phyloP scores from a whole-genome alignment of 2,113 vertebrate species.

The Hippocampus zosterae region DNA sequence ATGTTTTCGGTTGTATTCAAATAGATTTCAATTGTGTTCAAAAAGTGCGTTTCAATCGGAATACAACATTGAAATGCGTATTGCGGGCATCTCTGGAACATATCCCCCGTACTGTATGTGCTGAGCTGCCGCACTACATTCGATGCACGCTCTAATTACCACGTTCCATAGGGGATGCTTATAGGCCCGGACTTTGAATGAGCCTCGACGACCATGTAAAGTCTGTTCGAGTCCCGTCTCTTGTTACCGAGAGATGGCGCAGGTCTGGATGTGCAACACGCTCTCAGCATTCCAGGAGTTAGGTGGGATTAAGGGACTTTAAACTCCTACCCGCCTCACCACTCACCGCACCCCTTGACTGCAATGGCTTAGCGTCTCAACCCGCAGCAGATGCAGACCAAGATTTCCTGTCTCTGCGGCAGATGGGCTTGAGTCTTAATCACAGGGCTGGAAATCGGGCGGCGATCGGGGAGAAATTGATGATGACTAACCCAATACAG shows the following conservation, averaged over 20 bases:
- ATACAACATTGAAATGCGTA: not conserved
- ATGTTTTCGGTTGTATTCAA: too few species aligned
- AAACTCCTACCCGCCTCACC: constrained; percentile 18
- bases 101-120: constrained; percentile 13
- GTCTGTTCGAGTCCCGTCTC: constrained; percentile 22
- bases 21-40: too few species aligned
- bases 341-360: constrained; percentile 23
- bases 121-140: constrained; percentile 34
- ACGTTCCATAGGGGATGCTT: constrained; percentile 55
- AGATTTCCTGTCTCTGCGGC: constrained; percentile 73
- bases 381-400: constrained; percentile 69
- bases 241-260: constrained; percentile 36
- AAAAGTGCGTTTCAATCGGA: too few species aligned
- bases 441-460: constrained; percentile 68
- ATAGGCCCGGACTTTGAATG: constrained; percentile 25
- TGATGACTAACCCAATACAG: constrained; percentile 65
- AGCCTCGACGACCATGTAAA: constrained; percentile 10
- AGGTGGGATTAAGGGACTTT: constrained; percentile 64
- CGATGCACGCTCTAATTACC: constrained; percentile 61
- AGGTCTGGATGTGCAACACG: constrained; percentile 42
- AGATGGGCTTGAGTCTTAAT: constrained; percentile 74
- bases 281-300: constrained; percentile 66
- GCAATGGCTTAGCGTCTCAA: constrained; percentile 67
- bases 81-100: not conserved
- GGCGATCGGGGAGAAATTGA: constrained; percentile 69